A percentile compares a stretch with the other conserved stretches of the same genome.
phyloP scores from a whole-genome alignment of 2,888 invertebrate genomes.

The Lasioglossum calceatum region DNA sequence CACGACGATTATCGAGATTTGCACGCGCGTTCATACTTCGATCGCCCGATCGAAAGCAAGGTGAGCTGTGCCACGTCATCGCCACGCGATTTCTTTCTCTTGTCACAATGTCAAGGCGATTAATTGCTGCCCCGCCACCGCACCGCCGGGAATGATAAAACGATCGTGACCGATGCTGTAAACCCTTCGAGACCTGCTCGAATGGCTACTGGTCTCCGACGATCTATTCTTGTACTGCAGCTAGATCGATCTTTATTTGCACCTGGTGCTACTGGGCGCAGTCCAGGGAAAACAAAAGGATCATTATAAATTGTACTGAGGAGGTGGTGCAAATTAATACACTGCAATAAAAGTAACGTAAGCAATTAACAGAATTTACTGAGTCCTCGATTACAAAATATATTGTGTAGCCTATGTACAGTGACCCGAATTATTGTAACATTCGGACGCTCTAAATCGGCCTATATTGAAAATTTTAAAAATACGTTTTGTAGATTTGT shows the following conservation, averaged over 20 bases:
- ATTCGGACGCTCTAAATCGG: too few species aligned
- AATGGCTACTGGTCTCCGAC: background rate
- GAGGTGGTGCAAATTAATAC: too few species aligned
- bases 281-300: background rate
- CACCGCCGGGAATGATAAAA: background rate
- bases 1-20: constrained; percentile 11
- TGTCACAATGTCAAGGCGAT: constrained; percentile 65
- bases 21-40: constrained; percentile 30
- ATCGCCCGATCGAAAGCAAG: constrained; percentile 61
- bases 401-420: background rate
- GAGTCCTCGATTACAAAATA: background rate
- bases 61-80: constrained; percentile 56
- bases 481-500: too few species aligned
- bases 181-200: background rate
- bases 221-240: background rate
- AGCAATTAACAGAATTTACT: background rate
- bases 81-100: constrained; percentile 53
- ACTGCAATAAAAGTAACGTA: too few species aligned
- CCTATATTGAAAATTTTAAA: too few species aligned
- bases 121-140: constrained; percentile 27
- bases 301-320: background rate
- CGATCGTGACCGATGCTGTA: background rate
- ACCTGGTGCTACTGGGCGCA: background rate
- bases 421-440: too few species aligned
- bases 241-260: background rate